These are phyloP conservation scores for Amazona finschi DNA, from an alignment of 2,797 vertebrate species.

Conservation along the genomic window DNA sequence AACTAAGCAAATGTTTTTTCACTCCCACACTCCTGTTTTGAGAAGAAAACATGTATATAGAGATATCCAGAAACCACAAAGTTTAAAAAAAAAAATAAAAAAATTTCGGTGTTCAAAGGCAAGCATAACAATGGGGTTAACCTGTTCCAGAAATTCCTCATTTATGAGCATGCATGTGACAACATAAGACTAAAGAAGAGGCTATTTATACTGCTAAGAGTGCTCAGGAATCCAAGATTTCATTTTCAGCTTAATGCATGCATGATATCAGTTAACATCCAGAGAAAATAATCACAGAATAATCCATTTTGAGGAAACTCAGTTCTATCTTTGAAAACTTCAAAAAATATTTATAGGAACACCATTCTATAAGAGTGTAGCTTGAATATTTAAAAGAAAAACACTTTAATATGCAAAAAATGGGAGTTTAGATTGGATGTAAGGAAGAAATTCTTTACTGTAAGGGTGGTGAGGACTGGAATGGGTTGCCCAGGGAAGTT, in stretches of 20 bases:
- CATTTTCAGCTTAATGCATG: neutral
- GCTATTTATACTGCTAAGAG: neutral
- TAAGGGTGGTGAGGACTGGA: no score
- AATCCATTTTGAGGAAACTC: neutral
- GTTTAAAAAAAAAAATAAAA: neutral
- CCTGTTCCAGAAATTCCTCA: neutral
- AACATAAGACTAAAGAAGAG: neutral
- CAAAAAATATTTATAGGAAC: constrained; percentile 18
- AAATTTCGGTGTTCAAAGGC: neutral
- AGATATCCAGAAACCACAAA: neutral
- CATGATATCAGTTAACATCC: neutral
- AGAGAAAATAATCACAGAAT: neutral
- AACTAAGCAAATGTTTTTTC: neutral
- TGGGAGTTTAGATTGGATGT: no score
- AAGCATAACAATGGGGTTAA: neutral
- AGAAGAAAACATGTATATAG: neutral
- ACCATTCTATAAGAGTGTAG: neutral
- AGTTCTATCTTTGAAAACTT: neutral
- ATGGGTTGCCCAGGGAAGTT: no score
- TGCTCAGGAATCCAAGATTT: neutral
- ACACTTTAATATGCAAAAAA: constrained; percentile 15
- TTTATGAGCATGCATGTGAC: neutral
- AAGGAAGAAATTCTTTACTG: no score
- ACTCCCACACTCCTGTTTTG: neutral
- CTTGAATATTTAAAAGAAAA: constrained; percentile 3